A percentile compares a stretch with the other conserved stretches of the same genome.
Evolutionary conservation across 2,113 vertebrate genomes (phyloP).

Genomic region (Spheniscus mendiculus): DNA sequence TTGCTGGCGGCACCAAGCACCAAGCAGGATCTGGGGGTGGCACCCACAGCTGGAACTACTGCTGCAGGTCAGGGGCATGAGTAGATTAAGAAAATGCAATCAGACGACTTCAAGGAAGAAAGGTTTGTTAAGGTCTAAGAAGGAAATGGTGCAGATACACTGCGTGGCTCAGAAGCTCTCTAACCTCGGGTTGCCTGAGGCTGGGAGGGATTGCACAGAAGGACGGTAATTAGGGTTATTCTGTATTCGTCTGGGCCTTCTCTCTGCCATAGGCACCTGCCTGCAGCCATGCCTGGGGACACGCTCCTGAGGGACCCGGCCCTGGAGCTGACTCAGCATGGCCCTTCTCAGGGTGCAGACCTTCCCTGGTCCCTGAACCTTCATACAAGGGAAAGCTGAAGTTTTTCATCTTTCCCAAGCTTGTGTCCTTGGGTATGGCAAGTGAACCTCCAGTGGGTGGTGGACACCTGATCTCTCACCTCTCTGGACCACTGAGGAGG

Average conservation of each 20-base stretch:
- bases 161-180: background rate
- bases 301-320: background rate
- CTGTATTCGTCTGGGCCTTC: background rate
- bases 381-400: background rate
- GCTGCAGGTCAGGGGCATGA: background rate
- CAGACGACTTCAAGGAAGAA: background rate
- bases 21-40: background rate
- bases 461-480: background rate
- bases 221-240: background rate
- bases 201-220: background rate
- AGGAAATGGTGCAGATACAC: background rate
- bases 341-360: background rate
- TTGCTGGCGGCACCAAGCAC: rapidly evolving
- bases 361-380: background rate
- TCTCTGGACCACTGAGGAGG: background rate
- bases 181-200: background rate
- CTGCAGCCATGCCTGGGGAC: background rate
- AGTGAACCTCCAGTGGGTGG: background rate
- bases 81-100: background rate
- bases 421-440: background rate
- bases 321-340: background rate
- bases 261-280: background rate
- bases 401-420: background rate
- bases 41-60: background rate
- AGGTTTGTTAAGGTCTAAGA: background rate